phyloP scores from a whole-genome alignment of 2,113 vertebrate genomes.

The Mohoua ochrocephala region DNA sequence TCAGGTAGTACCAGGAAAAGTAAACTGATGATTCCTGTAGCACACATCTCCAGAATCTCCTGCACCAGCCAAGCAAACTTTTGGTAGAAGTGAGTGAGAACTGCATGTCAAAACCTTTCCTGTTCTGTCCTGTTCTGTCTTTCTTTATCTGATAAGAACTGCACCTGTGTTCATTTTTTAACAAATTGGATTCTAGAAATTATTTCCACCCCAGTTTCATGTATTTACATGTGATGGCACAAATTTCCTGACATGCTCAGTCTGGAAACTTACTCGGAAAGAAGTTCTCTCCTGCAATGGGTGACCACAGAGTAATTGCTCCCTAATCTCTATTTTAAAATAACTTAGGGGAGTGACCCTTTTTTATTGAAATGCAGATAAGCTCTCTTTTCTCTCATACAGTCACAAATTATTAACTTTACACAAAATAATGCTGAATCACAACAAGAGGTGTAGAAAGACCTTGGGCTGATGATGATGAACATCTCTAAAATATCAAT shows the following conservation, averaged over 20 bases:
- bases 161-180: background rate
- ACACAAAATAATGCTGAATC: background rate
- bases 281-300: background rate
- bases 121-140: background rate
- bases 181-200: background rate
- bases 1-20: background rate
- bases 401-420: background rate
- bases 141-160: background rate
- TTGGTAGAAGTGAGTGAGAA: background rate
- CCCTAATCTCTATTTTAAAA: background rate
- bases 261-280: background rate
- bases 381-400: background rate
- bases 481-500: background rate
- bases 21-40: background rate
- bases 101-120: background rate
- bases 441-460: background rate
- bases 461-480: background rate
- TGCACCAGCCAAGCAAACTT: background rate
- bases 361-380: background rate
- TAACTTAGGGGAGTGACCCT: background rate
- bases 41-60: background rate
- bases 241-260: background rate
- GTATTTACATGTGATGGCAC: background rate
- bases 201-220: background rate
- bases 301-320: background rate